Evolutionary conservation across 2,888 invertebrate species (phyloP), one percentile per base, ranked within the genome.

Genomic region (Rhopalosiphum nymphaeae): DNA sequence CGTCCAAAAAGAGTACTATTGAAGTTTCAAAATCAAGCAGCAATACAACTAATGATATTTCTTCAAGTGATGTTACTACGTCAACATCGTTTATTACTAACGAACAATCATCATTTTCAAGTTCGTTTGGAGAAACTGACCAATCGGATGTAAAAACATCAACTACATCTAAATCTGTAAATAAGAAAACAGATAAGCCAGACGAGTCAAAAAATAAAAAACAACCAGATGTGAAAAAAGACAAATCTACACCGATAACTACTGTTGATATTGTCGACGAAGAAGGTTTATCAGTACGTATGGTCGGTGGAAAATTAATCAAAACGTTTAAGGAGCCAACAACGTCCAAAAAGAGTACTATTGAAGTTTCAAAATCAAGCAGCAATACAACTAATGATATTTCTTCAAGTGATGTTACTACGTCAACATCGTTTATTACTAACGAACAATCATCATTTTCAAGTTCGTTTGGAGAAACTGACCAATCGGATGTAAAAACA

Each of bases 391-490:
- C 7, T 46, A 46, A 46, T 46, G 91, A 91, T 49, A 87, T 61
- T 61, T 87, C 86, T 0, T 87, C 92, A 26, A 87, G 5, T 36
- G 91, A 91, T 91, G 56, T 91, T 0, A 56, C 84, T 9, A 42
- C 16, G 1, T 56, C 91, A 3, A 7, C 91, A 4, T 67, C 90
- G 10, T 91, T 84, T 46, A 86, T 26, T 46, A 87, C 36, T 9
- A 92, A 67, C 42, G 92, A 92, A 67, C 46, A 87, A 61, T 49
- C 46, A 26, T 92, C 92, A 3, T 87, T 61, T 36, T 67, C 92
- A 4, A 92, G 29, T 78, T 92, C 92, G 29, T 29, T 29, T 29
- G 91, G n/a, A 16, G 91, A 53, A 25, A 57, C 9, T 29, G 92
- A 92, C n/a, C 67, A 92, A 13, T 53, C 67, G 0, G 67, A 29